Percentiles rank a stretch among this genome's conserved stretches.
Evolutionary conservation across 1,140 invertebrate genomes (phyloP).

Genomic region (Bilobella aurantiaca): DNA sequence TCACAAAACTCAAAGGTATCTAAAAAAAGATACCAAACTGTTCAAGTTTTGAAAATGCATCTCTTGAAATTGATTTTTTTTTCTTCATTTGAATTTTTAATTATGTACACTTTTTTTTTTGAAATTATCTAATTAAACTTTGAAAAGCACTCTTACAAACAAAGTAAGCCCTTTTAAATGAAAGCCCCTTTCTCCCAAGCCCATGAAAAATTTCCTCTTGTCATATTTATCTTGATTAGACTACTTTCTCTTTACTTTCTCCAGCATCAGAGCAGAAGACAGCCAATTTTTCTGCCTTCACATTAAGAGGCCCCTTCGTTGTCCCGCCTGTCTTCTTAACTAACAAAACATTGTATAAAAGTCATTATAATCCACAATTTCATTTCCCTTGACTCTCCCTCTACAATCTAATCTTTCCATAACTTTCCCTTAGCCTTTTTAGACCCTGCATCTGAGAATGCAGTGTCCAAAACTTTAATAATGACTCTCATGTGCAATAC

Average conservation of each 20-base stretch:
- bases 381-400: slow-evolving; percentile 3
- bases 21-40: too few relatives aligned
- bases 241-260: slow-evolving; percentile 2
- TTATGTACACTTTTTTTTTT: too few relatives aligned
- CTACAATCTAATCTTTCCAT: background rate
- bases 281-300: background rate
- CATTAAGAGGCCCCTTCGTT: slow-evolving; percentile 4
- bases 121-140: too few relatives aligned
- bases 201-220: too few relatives aligned
- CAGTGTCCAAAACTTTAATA: background rate
- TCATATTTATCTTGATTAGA: slow-evolving; percentile 22
- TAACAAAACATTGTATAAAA: slow-evolving; percentile 1
- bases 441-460: background rate
- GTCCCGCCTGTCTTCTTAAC: background rate
- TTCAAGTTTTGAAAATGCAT: too few relatives aligned
- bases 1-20: too few relatives aligned
- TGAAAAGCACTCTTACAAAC: too few relatives aligned
- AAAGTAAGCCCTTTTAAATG: too few relatives aligned
- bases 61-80: too few relatives aligned
- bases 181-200: too few relatives aligned
- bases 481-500: background rate
- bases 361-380: slow-evolving; percentile 5
- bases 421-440: background rate
- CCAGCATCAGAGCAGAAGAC: background rate
- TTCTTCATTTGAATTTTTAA: too few relatives aligned